Percentiles rank a stretch among this genome's conserved stretches.
These are phyloP conservation scores for Peromyscus nudipes DNA, from an alignment of 2,797 vertebrate genomes.

Conservation along the genomic window DNA sequence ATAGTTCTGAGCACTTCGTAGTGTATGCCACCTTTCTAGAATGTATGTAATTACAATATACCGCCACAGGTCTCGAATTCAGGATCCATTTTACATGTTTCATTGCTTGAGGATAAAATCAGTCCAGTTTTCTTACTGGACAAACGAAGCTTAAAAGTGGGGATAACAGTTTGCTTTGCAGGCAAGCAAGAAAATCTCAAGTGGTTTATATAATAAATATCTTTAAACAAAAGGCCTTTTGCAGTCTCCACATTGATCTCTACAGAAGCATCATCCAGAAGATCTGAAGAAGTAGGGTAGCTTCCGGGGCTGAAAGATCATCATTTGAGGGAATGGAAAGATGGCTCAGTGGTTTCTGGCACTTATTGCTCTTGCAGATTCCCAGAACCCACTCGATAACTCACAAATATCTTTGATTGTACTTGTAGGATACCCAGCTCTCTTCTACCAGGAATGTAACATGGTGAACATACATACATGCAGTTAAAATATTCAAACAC, in stretches of 20 bases:
- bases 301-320: slow-evolving; percentile 2
- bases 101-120: slow-evolving; percentile 50
- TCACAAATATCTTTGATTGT: background rate
- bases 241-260: background rate
- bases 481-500: background rate
- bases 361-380: background rate
- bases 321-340: background rate
- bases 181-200: slow-evolving; percentile 53
- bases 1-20: slow-evolving; percentile 80
- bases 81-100: slow-evolving; percentile 74
- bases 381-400: background rate
- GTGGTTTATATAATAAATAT: slow-evolving; percentile 31
- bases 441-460: background rate
- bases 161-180: slow-evolving; percentile 30
- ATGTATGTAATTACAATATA: slow-evolving; percentile 82
- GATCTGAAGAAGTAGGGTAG: slow-evolving; percentile 36
- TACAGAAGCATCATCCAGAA: slow-evolving; percentile 8
- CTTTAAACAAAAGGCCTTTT: slow-evolving; percentile 37
- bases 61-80: slow-evolving; percentile 83
- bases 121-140: slow-evolving; percentile 63
- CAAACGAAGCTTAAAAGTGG: background rate
- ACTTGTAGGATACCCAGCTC: background rate
- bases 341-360: background rate
- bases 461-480: too few relatives aligned
- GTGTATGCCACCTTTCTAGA: slow-evolving; percentile 68